These are phyloP conservation scores for Nipponia nippon DNA, from an alignment of 2,113 vertebrate species.

Conservation along the genomic window DNA sequence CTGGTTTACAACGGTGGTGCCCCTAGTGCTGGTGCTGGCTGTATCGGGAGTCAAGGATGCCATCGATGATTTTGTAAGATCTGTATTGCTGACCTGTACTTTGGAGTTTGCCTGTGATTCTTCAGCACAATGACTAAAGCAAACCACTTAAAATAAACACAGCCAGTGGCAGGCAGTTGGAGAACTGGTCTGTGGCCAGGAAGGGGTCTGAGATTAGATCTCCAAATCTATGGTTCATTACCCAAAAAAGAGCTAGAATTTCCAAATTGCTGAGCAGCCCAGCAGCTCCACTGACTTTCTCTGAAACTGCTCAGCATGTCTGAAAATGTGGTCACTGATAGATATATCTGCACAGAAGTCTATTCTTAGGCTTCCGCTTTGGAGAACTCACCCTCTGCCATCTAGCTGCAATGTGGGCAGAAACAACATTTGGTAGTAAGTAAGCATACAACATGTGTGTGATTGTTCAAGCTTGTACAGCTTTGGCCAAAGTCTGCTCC, in stretches of 20 bases:
- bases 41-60: conserved; percentile 91
- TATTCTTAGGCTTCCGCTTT: not conserved
- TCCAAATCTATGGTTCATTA: not conserved
- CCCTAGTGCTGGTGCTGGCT: conserved; percentile 85
- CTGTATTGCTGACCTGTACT: not conserved
- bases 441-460: not conserved
- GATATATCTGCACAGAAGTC: not conserved
- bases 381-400: not conserved
- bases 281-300: not conserved
- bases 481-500: not conserved
- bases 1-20: conserved; percentile 93
- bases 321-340: not conserved
- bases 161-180: not conserved
- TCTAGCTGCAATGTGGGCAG: not conserved
- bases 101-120: not conserved
- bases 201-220: not conserved
- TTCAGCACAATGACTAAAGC: not conserved
- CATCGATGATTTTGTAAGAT: conserved; percentile 87
- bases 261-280: not conserved
- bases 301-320: not conserved
- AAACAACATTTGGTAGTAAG: not conserved
- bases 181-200: not conserved
- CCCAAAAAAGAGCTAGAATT: not conserved
- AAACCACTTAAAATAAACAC: not conserved
- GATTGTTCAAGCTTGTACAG: not conserved